phyloP scores from a whole-genome alignment of 2,797 vertebrate genomes.

The Spondyliosoma cantharus region DNA sequence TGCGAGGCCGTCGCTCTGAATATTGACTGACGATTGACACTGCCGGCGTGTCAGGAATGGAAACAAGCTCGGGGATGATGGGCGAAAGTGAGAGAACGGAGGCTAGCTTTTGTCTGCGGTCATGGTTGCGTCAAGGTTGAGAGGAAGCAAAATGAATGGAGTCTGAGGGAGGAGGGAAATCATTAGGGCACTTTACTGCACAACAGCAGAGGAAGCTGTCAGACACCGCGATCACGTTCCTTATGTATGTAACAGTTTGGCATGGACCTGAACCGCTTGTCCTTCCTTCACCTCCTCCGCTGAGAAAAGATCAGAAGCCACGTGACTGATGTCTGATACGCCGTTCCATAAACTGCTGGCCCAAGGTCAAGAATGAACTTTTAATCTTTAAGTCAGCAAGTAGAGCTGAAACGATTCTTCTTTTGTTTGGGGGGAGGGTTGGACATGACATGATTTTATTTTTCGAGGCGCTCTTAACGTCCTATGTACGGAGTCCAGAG shows the following conservation, averaged over 20 bases:
- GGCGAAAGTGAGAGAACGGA: conserved; percentile 20
- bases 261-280: background rate
- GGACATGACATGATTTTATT: too few relatives aligned
- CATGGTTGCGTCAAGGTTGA: background rate
- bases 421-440: too few relatives aligned
- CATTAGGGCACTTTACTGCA: background rate
- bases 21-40: conserved; percentile 49
- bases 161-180: conserved; percentile 19
- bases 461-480: background rate
- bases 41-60: conserved; percentile 40
- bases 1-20: conserved; percentile 34
- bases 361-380: background rate
- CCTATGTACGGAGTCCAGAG: background rate
- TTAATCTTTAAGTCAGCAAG: background rate
- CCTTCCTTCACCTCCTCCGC: background rate
- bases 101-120: conserved; percentile 3
- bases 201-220: background rate
- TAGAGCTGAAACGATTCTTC: too few relatives aligned
- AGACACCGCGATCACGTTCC: background rate
- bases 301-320: background rate
- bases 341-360: background rate
- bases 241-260: background rate
- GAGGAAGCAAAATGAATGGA: background rate
- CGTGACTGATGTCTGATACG: background rate
- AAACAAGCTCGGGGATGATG: conserved; percentile 50